Conservation (phyloP, 2,888 invertebrate species). For the Drosophila melanosoma region DNA sequence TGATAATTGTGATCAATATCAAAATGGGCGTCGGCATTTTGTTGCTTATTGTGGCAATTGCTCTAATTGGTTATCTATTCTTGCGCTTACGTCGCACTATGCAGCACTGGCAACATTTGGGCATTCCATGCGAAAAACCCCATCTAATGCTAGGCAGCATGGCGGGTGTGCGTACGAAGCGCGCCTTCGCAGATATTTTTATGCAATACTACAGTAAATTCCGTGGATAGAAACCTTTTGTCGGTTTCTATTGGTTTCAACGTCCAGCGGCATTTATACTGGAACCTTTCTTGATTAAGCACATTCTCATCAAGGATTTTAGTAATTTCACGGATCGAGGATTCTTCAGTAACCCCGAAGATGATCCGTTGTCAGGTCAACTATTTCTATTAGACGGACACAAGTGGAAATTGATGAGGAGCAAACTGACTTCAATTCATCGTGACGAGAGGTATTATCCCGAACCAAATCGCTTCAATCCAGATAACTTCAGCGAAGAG, state of each 20-base stretch:
- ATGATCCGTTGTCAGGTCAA: constrained; percentile 83
- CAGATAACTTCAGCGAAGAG: constrained; percentile 87
- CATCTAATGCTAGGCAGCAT: constrained; percentile 62
- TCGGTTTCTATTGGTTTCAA: constrained; percentile 78
- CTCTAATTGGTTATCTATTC: constrained; percentile 10
- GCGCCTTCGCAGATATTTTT: constrained; percentile 50
- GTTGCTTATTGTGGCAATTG: constrained; percentile 33
- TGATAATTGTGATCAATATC: neutral
- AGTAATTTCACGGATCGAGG: constrained; percentile 83
- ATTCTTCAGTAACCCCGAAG: constrained; percentile 76
- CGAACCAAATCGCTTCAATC: constrained; percentile 87
- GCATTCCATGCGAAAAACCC: constrained; percentile 67
- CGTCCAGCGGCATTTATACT: constrained; percentile 67
- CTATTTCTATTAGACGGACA: constrained; percentile 83
- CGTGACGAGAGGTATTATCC: constrained; percentile 87
- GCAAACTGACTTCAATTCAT: constrained; percentile 86
- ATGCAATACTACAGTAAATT: constrained; percentile 59
- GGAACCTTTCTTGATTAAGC: constrained; percentile 64
- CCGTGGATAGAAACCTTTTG: constrained; percentile 64
- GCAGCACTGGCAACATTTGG: constrained; percentile 52
- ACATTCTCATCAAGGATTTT: constrained; percentile 81
- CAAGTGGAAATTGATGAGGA: constrained; percentile 85
- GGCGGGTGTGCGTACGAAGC: constrained; percentile 36
- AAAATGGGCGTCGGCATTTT: constrained; percentile 45
- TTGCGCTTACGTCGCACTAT: constrained; percentile 37